These are phyloP conservation scores for Melitaea athalia DNA, from an alignment of 2,888 invertebrate genomes.

Conservation along the genomic window DNA sequence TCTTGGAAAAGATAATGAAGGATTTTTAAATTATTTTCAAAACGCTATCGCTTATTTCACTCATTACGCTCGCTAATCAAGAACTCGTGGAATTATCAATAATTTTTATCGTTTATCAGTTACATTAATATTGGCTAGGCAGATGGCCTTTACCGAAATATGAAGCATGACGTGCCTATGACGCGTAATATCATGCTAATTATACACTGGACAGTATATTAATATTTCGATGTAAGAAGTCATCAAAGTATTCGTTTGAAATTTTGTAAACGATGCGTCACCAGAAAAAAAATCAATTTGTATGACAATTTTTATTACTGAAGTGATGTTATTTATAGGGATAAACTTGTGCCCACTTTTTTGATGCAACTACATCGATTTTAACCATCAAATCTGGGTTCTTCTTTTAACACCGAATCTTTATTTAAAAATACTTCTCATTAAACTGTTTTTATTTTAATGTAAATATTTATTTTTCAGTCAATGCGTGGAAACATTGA, in stretches of 20 bases:
- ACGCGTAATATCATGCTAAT: slow-evolving; percentile 23
- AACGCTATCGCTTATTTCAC: not conserved
- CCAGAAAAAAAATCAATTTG: slow-evolving; percentile 4
- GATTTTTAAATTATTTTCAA: not conserved
- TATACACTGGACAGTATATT: slow-evolving; percentile 21
- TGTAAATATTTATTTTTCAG: too few relatives aligned
- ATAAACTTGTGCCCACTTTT: too few relatives aligned
- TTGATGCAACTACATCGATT: too few relatives aligned
- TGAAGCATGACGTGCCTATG: slow-evolving; percentile 20
- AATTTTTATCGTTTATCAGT: slow-evolving; percentile 11
- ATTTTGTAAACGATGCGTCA: slow-evolving; percentile 28
- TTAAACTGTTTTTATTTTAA: too few relatives aligned
- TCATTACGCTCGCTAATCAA: not conserved
- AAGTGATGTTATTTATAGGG: not conserved
- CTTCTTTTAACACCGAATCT: too few relatives aligned
- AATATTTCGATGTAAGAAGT: slow-evolving; percentile 22
- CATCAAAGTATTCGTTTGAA: slow-evolving; percentile 22
- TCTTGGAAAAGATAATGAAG: not conserved
- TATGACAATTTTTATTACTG: not conserved
- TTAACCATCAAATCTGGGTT: too few relatives aligned
- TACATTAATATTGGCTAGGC: slow-evolving; percentile 6
- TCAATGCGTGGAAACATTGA: too few relatives aligned
- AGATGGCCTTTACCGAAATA: slow-evolving; percentile 26
- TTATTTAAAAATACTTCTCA: too few relatives aligned
- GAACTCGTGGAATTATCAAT: slow-evolving; percentile 10